These are phyloP conservation scores for Athene noctua DNA, from an alignment of 2,113 vertebrate species.

Conservation along the genomic window DNA sequence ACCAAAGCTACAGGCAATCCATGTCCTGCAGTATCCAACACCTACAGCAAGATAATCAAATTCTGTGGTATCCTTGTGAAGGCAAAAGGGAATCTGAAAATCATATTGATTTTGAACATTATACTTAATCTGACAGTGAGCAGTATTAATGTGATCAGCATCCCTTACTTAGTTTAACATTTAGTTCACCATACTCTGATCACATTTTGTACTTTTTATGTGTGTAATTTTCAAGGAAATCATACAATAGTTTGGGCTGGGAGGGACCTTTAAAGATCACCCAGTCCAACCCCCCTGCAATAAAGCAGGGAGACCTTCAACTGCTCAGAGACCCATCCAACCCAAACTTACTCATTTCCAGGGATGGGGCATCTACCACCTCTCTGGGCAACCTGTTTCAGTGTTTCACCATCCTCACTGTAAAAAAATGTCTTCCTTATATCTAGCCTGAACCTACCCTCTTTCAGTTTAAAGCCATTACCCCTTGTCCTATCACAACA, in stretches of 20 bases:
- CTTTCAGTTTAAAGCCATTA: neutral
- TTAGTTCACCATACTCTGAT: neutral
- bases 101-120: neutral
- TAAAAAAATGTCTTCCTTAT: neutral
- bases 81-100: neutral
- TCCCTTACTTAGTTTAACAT: neutral
- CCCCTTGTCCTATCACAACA: neutral
- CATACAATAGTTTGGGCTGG: neutral
- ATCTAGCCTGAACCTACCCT: neutral
- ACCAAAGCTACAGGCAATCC: neutral
- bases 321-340: neutral
- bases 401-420: neutral
- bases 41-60: neutral
- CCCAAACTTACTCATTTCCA: neutral
- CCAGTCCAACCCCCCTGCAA: neutral
- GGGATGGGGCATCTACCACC: too few relatives aligned
- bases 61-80: neutral
- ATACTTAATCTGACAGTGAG: neutral
- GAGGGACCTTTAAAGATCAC: neutral
- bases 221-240: neutral
- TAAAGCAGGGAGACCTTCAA: neutral
- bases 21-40: neutral
- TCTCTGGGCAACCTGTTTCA: neutral
- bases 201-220: neutral
- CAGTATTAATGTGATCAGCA: neutral